Conservation (phyloP, 2,797 vertebrate genomes). For the Champsocephalus gunnari region DNA sequence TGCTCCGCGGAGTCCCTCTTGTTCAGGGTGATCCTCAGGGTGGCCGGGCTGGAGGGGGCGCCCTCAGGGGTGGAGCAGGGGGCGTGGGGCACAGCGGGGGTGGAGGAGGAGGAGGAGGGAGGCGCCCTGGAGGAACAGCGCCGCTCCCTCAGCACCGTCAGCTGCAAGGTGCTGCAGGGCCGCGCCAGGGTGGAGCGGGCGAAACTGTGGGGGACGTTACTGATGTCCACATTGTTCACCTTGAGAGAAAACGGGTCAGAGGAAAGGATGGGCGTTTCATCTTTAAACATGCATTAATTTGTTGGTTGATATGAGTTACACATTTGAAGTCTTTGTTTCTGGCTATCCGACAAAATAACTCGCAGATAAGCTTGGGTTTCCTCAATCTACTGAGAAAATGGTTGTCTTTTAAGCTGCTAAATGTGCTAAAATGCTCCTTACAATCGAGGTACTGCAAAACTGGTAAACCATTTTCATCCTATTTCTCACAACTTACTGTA, state of each 20-base stretch:
- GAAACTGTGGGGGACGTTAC: constrained; percentile 95
- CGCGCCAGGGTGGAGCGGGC: constrained; percentile 92
- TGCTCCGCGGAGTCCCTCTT: constrained; percentile 95
- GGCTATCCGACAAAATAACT: not conserved
- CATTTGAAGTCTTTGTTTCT: not conserved
- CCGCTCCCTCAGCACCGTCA: constrained; percentile 94
- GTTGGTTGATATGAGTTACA: not conserved
- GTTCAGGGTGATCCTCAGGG: constrained; percentile 92
- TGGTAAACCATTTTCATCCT: no score
- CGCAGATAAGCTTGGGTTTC: no score
- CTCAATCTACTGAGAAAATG: no score
- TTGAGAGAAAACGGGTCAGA: constrained; percentile 55
- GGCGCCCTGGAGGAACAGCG: constrained; percentile 88
- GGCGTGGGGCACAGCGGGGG: constrained; percentile 74
- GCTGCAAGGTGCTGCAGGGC: constrained; percentile 91
- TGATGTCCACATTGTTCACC: constrained; percentile 98
- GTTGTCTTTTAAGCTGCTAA: not conserved
- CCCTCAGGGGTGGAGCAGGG: constrained; percentile 82
- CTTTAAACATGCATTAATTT: not conserved
- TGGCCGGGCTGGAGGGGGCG: constrained; percentile 79
- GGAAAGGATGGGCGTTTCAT: not conserved
- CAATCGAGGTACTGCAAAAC: not conserved
- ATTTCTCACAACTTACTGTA: no score
- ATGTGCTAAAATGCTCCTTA: not conserved
- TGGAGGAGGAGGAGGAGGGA: constrained; percentile 79